phyloP scores from a whole-genome alignment of 2,113 vertebrate species.

The Thalassarche chlororhynchos region DNA sequence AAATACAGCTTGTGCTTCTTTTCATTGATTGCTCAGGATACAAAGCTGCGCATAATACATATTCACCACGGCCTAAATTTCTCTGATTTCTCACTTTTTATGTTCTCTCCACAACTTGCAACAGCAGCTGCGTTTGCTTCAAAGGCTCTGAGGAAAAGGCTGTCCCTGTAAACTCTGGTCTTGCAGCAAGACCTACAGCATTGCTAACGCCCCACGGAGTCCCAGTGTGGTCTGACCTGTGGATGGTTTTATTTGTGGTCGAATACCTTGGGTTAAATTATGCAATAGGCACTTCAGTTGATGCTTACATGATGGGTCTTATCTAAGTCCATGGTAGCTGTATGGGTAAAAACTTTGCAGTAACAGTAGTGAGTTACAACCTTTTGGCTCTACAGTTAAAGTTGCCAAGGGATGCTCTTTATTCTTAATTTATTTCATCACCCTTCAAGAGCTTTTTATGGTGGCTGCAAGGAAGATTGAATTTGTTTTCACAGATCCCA shows the following conservation, averaged over 20 bases:
- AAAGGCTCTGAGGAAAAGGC: neutral
- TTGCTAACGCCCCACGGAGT: neutral
- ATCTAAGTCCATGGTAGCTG: neutral
- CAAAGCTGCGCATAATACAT: neutral
- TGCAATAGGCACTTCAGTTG: neutral
- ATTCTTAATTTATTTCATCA: neutral
- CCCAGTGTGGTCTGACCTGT: neutral
- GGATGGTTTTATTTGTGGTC: neutral
- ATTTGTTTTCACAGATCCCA: neutral
- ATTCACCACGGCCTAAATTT: neutral
- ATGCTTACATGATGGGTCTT: neutral
- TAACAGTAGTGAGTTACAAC: neutral
- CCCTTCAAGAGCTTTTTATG: neutral
- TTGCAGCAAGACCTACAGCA: neutral
- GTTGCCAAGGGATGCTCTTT: neutral
- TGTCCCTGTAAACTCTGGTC: neutral
- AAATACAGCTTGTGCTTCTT: neutral
- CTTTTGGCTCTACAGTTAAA: neutral
- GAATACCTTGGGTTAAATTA: neutral
- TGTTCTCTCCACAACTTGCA: neutral
- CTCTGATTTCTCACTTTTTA: neutral
- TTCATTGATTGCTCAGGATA: neutral
- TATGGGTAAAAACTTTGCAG: neutral
- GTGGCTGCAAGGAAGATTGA: neutral
- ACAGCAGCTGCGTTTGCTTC: neutral